Base-by-base conservation (phyloP, 2,888 invertebrate genomes). In the Aphodius granarius region DNA sequence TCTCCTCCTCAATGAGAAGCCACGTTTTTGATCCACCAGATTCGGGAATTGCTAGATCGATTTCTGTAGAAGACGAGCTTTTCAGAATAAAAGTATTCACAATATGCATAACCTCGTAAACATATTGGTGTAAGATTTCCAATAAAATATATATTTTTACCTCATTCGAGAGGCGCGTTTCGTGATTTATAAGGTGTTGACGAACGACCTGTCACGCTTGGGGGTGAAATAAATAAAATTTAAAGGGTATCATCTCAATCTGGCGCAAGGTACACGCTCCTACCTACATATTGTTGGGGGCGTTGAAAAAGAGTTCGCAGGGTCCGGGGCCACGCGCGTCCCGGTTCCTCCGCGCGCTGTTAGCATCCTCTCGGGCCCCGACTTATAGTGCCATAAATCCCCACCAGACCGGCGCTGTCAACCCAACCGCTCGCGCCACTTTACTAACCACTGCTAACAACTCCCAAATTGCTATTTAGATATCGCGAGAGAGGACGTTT, bases 371-470 rank as follows among this genome's bases (percentile, higher is more conserved):
- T 83, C 80, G 83, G 76, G 74, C 76, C 74, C 82, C 81, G 81
- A 82, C 81, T 83, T 81, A 82, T 82, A 79, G 83, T 81, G 81
- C 82, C 82, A 85, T 85, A 85, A 85, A 85, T 85, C 84, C 83
- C 83, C 82, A 82, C 82, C 82, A 83, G 83, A 81, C 81, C 83
- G 81, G 84, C 82, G 84, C 83, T 83, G 84, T 84, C 85, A 85
- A 83, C 85, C 80, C 81, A 81, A 83, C 84, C 83, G 83, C 83
- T 83, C 83, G 82, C 84, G 82, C 84, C 83, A 84, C 84, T 84
- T 83, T 82, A 84, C 86, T 85, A 85, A 86, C 86, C 86, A 84
- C 85, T 84, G 84, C 86, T 86, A 85, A 86, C 85, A 86, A 85
- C 85, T 85, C 85, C 84, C 85, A 86, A 85, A 86, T 86, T 85